Base-by-base conservation (phyloP, 2,113 vertebrate species). In the Rostratula benghalensis region DNA sequence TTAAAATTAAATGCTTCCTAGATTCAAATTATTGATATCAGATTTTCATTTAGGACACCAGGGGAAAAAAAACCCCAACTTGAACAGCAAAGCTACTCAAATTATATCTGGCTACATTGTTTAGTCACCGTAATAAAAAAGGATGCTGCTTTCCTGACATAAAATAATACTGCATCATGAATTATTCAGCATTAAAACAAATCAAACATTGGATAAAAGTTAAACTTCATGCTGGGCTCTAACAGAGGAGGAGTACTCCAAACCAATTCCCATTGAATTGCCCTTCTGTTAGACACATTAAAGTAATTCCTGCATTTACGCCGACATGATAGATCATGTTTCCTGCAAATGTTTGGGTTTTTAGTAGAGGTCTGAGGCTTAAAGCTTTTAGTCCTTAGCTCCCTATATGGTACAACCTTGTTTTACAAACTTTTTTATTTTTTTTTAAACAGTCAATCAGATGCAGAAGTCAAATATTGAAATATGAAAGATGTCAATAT, bases 131-230 rank as follows among this genome's bases (percentile, higher is more conserved):
- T 75, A 90, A 93, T 89, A 90, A 95, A 83, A 94, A 65, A 30
- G n/a, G 10, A 83, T 87, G 54, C 73, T 70, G 57, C 61, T 94
- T 94, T 95, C 69, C 60, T 91, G 86, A 90, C 13, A 11, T 54
- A 56, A 94, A 97, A 86, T 94, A 93, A 70, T 76, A 65, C 81
- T 84, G 31, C 70, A 79, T 79, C 83, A 93, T 94, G 83, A 96
- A 96, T 94, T 94, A 94, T 87, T 93, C 83, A 92, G n/a, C 61
- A 81, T 79, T 95, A 87, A 90, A 95, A 92, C 61, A 93, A 95
- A 94, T 83, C 90, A 95, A 68, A 54, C 92, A 95, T 77, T 91
- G 79, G 82, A 71, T 93, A 88, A 90, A 97, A 97, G 90, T 96
- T 96, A 82, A 95, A 82, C 25, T 87, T 89, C 90, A 74, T 83